Base-by-base conservation (phyloP, 2,888 invertebrate species). In the Antheraea assamensis region DNA sequence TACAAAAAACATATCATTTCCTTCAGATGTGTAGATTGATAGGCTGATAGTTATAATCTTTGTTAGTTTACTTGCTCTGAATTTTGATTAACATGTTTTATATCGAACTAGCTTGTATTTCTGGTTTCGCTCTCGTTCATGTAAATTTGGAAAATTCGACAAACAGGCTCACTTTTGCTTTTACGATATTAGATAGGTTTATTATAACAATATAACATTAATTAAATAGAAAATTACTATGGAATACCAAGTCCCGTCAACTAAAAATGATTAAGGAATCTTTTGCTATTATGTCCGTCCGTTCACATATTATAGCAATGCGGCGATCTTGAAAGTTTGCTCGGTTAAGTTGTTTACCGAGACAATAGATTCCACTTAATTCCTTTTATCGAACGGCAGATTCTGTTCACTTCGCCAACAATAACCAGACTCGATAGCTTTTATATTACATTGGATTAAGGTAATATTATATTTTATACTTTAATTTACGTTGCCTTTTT, bases 281-380 rank as follows among this genome's bases (percentile, higher is more conserved):
- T 64, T 5, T 27, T 30, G 61, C 27, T 17, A 17, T 30, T 64
- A 64, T 27, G 61, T 64, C 61, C 15, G 27, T 64, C 30, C 27
- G 30, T 30, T 17, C 27, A 64, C 61, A 42, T 52, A 72, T 58
- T 7, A 58, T 74, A 77, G 82, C 79, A 81, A 81, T 80, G 79
- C 78, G 76, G 75, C 76, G 15, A 30, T 74, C 77, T 76, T 76
- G 73, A 72, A 81, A 84, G 81, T 82, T 83, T 81, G 78, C 78
- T 75, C 74, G 74, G 76, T 79, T 81, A 82, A 84, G 83, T 84
- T 83, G 84, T 84, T 85, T 85, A 80, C 77, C 72, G 78, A 82
- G 80, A 81, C 81, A 84, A 83, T 82, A 81, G 77, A 78, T 78
- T 75, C 75, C 76, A 77, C 78, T 78, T 82, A 79, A 81, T 79